Conservation (phyloP, 2,797 vertebrate species). For the Tadarida brasiliensis region DNA sequence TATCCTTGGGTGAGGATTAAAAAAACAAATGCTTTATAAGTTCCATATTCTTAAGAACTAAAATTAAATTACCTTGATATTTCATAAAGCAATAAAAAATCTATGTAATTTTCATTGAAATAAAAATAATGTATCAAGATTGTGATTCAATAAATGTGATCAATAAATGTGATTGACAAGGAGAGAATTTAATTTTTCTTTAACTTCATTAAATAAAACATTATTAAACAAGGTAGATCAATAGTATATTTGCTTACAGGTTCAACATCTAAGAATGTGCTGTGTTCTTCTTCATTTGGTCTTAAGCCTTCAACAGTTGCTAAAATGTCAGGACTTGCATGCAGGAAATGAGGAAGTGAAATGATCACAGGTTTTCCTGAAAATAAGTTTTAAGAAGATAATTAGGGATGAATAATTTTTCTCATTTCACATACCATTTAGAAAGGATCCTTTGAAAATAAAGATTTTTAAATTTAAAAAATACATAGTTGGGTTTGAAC, state of each 20-base stretch:
- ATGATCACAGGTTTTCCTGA: slow-evolving; percentile 92
- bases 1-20: too few relatives aligned
- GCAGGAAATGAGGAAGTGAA: slow-evolving; percentile 95
- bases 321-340: slow-evolving; percentile 88
- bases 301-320: slow-evolving; percentile 88
- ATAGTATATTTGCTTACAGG: slow-evolving; percentile 91
- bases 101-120: neutral
- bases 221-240: neutral
- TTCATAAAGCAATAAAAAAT: slow-evolving; percentile 12
- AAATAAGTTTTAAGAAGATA: slow-evolving; percentile 60
- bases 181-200: neutral
- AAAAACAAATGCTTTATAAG: neutral
- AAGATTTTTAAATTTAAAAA: neutral
- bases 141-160: neutral
- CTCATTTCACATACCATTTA: neutral
- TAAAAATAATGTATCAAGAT: neutral
- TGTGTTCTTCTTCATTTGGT: slow-evolving; percentile 90
- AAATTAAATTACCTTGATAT: neutral
- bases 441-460: neutral
- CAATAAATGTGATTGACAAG: neutral
- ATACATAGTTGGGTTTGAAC: neutral
- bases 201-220: neutral
- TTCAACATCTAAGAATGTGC: slow-evolving; percentile 94
- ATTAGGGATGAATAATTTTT: neutral
- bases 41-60: neutral